Evolutionary conservation across 2,888 invertebrate genomes (phyloP).

Genomic region (Cistogaster globosa): DNA sequence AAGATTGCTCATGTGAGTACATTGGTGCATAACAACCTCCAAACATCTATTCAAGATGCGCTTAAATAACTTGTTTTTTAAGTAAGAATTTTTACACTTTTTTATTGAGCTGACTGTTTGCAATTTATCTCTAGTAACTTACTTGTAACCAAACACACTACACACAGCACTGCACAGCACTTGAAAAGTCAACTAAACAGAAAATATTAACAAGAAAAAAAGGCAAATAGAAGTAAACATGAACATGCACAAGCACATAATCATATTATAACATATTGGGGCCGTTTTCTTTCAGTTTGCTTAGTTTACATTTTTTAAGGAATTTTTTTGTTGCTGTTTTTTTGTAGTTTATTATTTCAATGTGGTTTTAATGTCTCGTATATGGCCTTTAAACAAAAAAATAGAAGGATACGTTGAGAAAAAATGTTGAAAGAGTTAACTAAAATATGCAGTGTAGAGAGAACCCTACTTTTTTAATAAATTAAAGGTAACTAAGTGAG

Average conservation of each 20-base stretch:
- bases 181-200: constrained; percentile 65
- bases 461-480: constrained; percentile 4
- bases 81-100: constrained; percentile 66
- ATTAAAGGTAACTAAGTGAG: background rate
- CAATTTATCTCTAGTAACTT: constrained; percentile 34
- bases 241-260: constrained; percentile 46
- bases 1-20: constrained; percentile 19
- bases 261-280: constrained; percentile 63
- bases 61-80: constrained; percentile 67
- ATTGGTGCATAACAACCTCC: background rate
- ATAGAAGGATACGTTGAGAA: constrained; percentile 2
- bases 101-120: constrained; percentile 27
- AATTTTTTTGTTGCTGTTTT: background rate
- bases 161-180: constrained; percentile 33
- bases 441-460: background rate
- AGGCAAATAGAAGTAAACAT: constrained; percentile 5
- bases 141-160: constrained; percentile 55
- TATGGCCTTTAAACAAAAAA: constrained; percentile 22
- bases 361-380: constrained; percentile 42
- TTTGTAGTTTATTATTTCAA: constrained; percentile 3
- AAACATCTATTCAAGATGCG: constrained; percentile 53
- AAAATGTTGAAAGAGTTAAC: background rate
- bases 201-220: constrained; percentile 34
- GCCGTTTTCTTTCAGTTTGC: constrained; percentile 50
- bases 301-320: constrained; percentile 7